Evolutionary conservation across 2,113 vertebrate species (phyloP).

Genomic region (Lophochroa leadbeateri): DNA sequence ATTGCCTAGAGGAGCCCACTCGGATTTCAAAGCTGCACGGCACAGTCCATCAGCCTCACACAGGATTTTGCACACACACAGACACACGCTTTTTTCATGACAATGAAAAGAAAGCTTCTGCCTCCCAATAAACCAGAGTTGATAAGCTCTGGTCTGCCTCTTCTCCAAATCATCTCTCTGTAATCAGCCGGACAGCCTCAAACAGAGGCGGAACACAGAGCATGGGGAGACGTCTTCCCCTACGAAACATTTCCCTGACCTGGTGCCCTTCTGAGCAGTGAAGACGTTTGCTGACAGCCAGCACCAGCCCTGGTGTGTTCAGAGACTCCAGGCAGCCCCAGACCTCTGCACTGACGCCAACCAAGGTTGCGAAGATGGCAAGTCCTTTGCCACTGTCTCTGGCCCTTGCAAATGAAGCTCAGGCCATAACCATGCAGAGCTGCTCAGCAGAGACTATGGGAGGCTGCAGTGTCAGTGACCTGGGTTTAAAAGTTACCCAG

Average conservation of each 20-base stretch:
- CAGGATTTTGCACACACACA: not conserved
- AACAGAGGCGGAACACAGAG: not conserved
- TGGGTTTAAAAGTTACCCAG: not conserved
- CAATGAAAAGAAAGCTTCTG: not conserved
- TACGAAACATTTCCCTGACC: not conserved
- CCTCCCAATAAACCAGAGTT: not conserved
- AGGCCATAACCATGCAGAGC: not conserved
- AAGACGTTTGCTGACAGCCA: not conserved
- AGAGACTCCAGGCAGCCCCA: not conserved
- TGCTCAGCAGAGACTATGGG: not conserved
- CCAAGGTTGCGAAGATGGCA: not conserved
- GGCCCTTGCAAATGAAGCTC: not conserved
- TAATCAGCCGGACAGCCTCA: not conserved
- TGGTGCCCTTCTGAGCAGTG: not conserved
- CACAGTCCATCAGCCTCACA: not conserved
- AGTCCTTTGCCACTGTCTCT: not conserved
- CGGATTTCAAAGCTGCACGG: conserved; percentile 48
- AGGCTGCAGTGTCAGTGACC: not conserved
- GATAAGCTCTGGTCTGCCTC: not conserved
- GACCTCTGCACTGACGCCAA: not conserved
- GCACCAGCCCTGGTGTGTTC: not conserved
- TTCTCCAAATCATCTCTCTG: not conserved
- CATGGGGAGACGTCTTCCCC: rapidly evolving
- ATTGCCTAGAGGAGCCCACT: conserved; percentile 37
- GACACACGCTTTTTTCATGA: not conserved